phyloP scores from a whole-genome alignment of 2,888 invertebrate species.

The Eumerus sabulonum region DNA sequence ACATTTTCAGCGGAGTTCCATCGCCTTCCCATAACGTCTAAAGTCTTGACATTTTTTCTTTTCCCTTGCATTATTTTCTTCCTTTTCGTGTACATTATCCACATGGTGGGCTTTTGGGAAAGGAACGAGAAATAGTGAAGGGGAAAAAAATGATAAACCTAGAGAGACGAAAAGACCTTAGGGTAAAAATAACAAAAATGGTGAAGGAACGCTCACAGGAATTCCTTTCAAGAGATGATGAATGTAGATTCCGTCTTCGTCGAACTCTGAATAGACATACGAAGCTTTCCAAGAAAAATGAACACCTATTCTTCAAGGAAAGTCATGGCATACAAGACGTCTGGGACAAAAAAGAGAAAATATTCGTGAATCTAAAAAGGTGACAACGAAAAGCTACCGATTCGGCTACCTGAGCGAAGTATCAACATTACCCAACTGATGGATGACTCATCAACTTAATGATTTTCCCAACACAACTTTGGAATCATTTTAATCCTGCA shows the following conservation, averaged over 20 bases:
- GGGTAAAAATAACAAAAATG: conserved; percentile 37
- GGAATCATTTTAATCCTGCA: conserved; percentile 28
- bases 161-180: conserved; percentile 58
- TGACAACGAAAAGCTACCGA: conserved; percentile 51
- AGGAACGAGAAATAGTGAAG: conserved; percentile 6
- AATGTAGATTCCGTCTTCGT: conserved; percentile 59
- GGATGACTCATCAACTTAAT: conserved; percentile 53
- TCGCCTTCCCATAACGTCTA: conserved; percentile 32
- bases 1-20: conserved; percentile 13
- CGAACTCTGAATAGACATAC: conserved; percentile 50
- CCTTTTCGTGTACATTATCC: conserved; percentile 25
- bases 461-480: conserved; percentile 37
- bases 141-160: conserved; percentile 48
- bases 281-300: conserved; percentile 49
- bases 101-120: conserved; percentile 46
- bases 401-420: conserved; percentile 51
- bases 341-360: conserved; percentile 12
- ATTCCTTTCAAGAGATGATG: conserved; percentile 60
- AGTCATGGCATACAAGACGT: conserved; percentile 20
- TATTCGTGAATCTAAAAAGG: conserved; percentile 25
- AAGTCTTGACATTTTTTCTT: conserved; percentile 46
- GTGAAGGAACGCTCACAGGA: conserved; percentile 44
- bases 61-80: conserved; percentile 5
- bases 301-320: conserved; percentile 35
- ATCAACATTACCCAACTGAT: conserved; percentile 50